Percentiles rank a stretch among this genome's conserved stretches.
phyloP scores from a whole-genome alignment of 92 coral and sea anemone genomes.

The Actinernus sp. region DNA sequence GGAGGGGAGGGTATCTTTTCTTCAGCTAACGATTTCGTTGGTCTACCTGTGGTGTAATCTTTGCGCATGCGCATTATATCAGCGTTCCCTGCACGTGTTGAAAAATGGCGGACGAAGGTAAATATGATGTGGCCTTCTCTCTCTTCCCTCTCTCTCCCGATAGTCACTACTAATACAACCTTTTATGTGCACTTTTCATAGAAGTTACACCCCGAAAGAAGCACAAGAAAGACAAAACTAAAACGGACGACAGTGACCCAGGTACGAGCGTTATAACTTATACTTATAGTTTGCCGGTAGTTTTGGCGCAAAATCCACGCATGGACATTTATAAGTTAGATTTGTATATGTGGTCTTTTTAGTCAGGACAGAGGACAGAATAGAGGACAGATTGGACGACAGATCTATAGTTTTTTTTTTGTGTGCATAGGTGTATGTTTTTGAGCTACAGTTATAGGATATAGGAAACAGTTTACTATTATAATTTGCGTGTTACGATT shows the following conservation, averaged over 20 bases:
- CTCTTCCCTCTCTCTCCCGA: too few species aligned
- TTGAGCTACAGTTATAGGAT: too few species aligned
- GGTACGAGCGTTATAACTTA: constrained; percentile 23
- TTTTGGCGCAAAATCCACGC: too few species aligned
- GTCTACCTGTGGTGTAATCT: constrained; percentile 23
- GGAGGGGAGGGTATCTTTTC: too few species aligned
- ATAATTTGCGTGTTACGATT: too few species aligned
- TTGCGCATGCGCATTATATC: constrained; percentile 34
- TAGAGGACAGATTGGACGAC: too few species aligned
- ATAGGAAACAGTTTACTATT: too few species aligned
- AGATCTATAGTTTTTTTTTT: too few species aligned
- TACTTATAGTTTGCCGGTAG: not conserved
- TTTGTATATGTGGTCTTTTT: not conserved
- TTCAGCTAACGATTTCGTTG: too few species aligned
- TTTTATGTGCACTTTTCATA: constrained; percentile 3
- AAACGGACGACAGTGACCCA: constrained; percentile 58
- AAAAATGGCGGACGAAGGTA: constrained; percentile 87
- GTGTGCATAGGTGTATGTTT: too few species aligned
- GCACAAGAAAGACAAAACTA: constrained; percentile 75
- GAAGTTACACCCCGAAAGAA: constrained; percentile 75
- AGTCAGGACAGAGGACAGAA: too few species aligned
- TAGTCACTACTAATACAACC: not conserved
- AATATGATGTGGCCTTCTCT: not conserved
- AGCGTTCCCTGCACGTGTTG: constrained; percentile 60
- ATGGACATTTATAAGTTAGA: not conserved